These are phyloP conservation scores for Holotrichia oblita DNA, from an alignment of 1,140 invertebrate species.

Conservation along the genomic window DNA sequence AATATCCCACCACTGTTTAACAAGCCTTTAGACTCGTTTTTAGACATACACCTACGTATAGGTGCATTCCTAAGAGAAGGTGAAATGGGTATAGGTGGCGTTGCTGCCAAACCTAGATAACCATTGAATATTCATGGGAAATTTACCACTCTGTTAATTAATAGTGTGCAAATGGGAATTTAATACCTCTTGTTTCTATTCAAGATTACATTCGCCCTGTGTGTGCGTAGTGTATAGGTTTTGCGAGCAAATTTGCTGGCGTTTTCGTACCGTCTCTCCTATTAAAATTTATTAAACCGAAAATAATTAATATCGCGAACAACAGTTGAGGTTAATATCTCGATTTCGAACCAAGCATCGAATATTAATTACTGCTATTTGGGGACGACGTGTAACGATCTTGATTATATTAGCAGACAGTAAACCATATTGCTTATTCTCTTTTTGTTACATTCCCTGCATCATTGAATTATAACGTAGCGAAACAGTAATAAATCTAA, in stretches of 20 bases:
- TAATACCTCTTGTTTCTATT: constrained; percentile 48
- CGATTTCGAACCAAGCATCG: constrained; percentile 26
- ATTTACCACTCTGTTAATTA: constrained; percentile 49
- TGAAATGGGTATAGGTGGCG: constrained; percentile 40
- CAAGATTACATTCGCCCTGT: constrained; percentile 17
- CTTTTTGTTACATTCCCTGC: background rate
- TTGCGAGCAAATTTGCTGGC: constrained; percentile 27
- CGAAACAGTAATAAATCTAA: too few relatives aligned
- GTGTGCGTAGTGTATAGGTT: background rate
- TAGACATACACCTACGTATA: constrained; percentile 14
- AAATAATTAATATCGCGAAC: constrained; percentile 30
- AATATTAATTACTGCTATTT: constrained; percentile 35
- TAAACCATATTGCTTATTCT: background rate
- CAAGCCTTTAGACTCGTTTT: constrained; percentile 42
- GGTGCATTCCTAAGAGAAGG: constrained; percentile 7
- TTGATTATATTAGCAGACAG: constrained; percentile 17
- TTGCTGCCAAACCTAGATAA: constrained; percentile 43
- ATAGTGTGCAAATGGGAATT: constrained; percentile 51
- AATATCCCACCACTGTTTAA: constrained; percentile 24
- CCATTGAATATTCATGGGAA: constrained; percentile 51
- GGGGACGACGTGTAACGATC: background rate
- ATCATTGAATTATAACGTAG: background rate
- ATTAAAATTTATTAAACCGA: constrained; percentile 35
- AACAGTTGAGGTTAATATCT: constrained; percentile 32
- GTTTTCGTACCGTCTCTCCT: constrained; percentile 26